These are phyloP conservation scores for Periophthalmus modestus DNA, from an alignment of 2,113 vertebrate genomes.

Conservation along the genomic window DNA sequence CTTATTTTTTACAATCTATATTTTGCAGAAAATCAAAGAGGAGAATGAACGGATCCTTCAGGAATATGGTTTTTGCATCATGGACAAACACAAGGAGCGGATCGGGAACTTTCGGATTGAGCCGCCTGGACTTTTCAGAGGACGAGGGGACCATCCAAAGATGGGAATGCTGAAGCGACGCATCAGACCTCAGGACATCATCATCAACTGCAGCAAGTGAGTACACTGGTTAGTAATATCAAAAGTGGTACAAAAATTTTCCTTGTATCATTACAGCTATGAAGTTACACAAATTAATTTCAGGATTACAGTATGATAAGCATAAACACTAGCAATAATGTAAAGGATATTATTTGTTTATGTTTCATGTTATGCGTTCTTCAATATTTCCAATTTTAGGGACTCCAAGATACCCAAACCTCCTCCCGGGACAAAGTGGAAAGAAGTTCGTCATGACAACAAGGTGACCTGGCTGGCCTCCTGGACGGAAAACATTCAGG, in stretches of 20 bases:
- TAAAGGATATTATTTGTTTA: too few relatives aligned
- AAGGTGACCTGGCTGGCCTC: conserved; percentile 97
- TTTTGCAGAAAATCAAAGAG: conserved; percentile 90
- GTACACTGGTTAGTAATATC: conserved; percentile 36
- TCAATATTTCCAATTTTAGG: conserved; percentile 67
- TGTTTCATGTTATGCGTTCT: neutral
- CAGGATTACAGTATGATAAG: too few relatives aligned
- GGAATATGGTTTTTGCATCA: conserved; percentile 93
- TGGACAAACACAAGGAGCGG: conserved; percentile 96
- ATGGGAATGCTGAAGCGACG: conserved; percentile 97
- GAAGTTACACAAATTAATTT: too few relatives aligned
- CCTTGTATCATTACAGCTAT: too few relatives aligned
- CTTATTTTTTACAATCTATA: neutral
- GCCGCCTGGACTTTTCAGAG: conserved; percentile 92
- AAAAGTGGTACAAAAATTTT: neutral
- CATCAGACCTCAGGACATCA: conserved; percentile 91
- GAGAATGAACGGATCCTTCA: conserved; percentile 91
- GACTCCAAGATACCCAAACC: conserved; percentile 91
- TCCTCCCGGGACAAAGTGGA: conserved; percentile 91
- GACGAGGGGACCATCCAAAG: conserved; percentile 95
- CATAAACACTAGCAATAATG: neutral
- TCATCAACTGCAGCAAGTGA: conserved; percentile 99
- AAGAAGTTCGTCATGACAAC: conserved; percentile 93
- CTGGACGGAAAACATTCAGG: conserved; percentile 98
- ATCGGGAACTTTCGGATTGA: conserved; percentile 98